Evolutionary conservation across 2,888 invertebrate genomes (phyloP), one percentile per base, ranked within the genome.

Genomic region (Leucania comma): DNA sequence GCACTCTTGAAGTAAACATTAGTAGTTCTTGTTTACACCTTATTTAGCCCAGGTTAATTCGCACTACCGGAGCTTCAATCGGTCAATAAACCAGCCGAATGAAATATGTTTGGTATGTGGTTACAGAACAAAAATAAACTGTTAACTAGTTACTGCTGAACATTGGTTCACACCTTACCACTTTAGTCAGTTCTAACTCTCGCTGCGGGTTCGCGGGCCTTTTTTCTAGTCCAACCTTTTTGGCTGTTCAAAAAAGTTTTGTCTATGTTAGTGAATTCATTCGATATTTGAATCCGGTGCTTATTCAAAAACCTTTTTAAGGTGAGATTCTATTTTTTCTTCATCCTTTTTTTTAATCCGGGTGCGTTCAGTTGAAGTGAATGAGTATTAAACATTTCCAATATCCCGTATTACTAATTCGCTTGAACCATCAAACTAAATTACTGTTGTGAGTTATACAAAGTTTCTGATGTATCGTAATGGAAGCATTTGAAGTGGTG

Each of bases 111-210:
- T 73, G 89, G 90, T 88, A 89, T 90, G 90, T 86, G 88, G 86
- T 90, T 91, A 91, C 85, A 82, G 87, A 89, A 89, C 91, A 88
- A 93, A 95, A 94, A 95, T 94, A 95, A 94, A 94, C 91, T 88
- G 89, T 88, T 89, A 87, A 88, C 86, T 87, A 88, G 86, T 86
- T 81, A 84, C 82, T 84, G 81, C 64, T 74, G 76, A 80, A 81
- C 80, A 89, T 89, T 91, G 86, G 86, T 92, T 93, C 91, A 90
- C 94, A 94, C 94, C 93, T 94, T 91, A 89, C 90, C 88, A 87
- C 88, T 90, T 90, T 87, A 88, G 87, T 86, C 92, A 93, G 94
- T 92, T 86, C 89, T 86, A 83, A 85, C 87, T 87, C 87, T 88
- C 88, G 84, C 90, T 85, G 84, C 90, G 90, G 83, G 87, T 87